Percentiles rank a stretch among this genome's conserved stretches.
Evolutionary conservation across 2,113 vertebrate species (phyloP).

Genomic region (Mormyrus iriodes): DNA sequence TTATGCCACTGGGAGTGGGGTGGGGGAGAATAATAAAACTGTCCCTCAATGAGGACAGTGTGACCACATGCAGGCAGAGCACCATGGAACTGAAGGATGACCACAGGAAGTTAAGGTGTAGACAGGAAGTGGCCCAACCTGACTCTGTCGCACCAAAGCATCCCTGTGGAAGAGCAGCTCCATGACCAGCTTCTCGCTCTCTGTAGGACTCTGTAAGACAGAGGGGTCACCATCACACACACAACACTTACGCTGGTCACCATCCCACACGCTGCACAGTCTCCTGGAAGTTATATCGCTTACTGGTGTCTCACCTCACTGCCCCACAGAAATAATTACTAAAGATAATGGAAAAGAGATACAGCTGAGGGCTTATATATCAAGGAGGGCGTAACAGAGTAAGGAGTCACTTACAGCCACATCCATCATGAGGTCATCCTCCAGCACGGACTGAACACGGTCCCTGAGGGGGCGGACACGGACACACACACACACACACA

Average conservation of each 20-base stretch:
- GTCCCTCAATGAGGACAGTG: background rate
- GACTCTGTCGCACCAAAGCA: conserved; percentile 82
- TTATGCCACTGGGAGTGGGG: background rate
- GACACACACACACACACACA: too few species aligned
- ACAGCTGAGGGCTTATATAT: background rate
- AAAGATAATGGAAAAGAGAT: background rate
- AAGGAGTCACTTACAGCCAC: conserved; percentile 67
- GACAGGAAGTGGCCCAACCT: conserved; percentile 62
- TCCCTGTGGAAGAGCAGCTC: conserved; percentile 88
- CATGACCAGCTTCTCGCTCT: conserved; percentile 81
- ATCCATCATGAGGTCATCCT: conserved; percentile 81
- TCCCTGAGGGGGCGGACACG: conserved; percentile 72
- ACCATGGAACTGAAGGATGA: background rate
- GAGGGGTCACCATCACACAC: conserved; percentile 2
- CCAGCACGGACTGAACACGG: conserved; percentile 78
- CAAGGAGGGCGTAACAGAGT: background rate
- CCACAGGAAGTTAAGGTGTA: background rate
- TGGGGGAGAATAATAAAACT: background rate
- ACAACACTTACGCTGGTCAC: background rate
- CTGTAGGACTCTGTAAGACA: conserved; percentile 66
- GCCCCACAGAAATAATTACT: background rate
- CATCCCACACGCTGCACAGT: background rate
- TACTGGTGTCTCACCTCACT: background rate
- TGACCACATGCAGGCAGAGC: background rate
- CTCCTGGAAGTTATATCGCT: background rate